Evolutionary conservation across 1,140 invertebrate genomes (phyloP), one percentile per base, ranked within the genome.

Genomic region (Brachionus paranguensis): DNA sequence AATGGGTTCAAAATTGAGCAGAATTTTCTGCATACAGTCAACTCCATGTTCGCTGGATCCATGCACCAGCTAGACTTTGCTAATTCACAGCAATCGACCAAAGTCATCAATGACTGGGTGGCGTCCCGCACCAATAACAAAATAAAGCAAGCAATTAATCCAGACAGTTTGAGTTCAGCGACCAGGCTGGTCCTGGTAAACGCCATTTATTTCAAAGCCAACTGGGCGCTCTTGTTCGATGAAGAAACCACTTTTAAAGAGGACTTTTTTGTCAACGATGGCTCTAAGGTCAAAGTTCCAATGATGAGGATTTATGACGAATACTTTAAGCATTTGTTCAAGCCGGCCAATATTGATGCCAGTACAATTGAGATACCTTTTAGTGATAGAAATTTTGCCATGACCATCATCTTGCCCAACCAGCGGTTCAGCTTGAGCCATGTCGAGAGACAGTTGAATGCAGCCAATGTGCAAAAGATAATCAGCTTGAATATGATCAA

Each of bases 191-290:
- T 94, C n/a, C 87, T 94, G 12, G 93, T 93, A 10, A 94, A 93
- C 85, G 93, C 93, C 0, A 87, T 94, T 6, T 94, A 94, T 84
- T 95, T 95, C 83, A 93, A 92, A 86, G 93, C 92, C 8, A 91
- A 91, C 68, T 95, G 94, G 94, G 90, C 93, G 45, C 89, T 90
- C 14, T 91, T 92, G 60, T 95, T 95, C 85, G 88, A 92, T 8
- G 85, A 87, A 0, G 86, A 87, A 1, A 85, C 86, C 11, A 94
- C 93, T 0, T 91, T 88, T 84, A 65, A 83, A 45, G 78, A 85
- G 11, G 81, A 81, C 12, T 90, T 91, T 81, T 74, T 84, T 84
- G 12, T 85, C 14, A 1, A 43, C 4, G 60, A 78, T 53, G 24
- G 50, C 4, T 65, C 84, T 3, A 76, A 37, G 7, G 37, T 78